These are phyloP conservation scores for Alloscopus bannaensis DNA, from an alignment of 2,888 invertebrate species.

Conservation along the genomic window DNA sequence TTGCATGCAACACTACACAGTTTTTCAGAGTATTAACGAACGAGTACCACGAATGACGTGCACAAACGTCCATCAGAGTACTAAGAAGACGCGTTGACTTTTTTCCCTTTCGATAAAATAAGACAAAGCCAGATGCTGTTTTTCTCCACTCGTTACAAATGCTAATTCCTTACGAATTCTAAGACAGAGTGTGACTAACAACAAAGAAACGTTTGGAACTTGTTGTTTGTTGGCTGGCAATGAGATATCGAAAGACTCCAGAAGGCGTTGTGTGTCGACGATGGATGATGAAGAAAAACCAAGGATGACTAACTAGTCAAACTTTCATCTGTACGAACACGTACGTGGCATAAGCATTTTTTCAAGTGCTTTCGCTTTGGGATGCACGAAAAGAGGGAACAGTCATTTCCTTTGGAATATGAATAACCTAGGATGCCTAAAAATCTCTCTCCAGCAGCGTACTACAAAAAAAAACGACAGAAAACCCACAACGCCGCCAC, in stretches of 20 bases:
- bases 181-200: conserved; percentile 46
- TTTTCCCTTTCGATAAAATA: conserved; percentile 2
- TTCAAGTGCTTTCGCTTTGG: not conserved
- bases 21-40: not conserved
- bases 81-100: no score
- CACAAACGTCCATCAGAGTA: not conserved
- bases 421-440: conserved; percentile 35
- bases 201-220: conserved; percentile 49
- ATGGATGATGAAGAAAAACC: conserved; percentile 1
- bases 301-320: conserved; percentile 40
- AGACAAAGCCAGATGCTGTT: conserved; percentile 22
- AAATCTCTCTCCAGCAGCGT: conserved; percentile 55
- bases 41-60: not conserved
- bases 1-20: conserved; percentile 8
- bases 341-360: no score
- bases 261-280: not conserved
- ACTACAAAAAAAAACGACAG: not conserved
- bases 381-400: not conserved
- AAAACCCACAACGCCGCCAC: not conserved
- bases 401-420: conserved; percentile 8
- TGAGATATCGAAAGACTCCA: conserved; percentile 15
- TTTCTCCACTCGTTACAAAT: not conserved
- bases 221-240: no score
- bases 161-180: no score
- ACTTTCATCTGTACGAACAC: not conserved